phyloP scores from a whole-genome alignment of 2,888 invertebrate species.

The Hermaeophaga mercurialis region DNA sequence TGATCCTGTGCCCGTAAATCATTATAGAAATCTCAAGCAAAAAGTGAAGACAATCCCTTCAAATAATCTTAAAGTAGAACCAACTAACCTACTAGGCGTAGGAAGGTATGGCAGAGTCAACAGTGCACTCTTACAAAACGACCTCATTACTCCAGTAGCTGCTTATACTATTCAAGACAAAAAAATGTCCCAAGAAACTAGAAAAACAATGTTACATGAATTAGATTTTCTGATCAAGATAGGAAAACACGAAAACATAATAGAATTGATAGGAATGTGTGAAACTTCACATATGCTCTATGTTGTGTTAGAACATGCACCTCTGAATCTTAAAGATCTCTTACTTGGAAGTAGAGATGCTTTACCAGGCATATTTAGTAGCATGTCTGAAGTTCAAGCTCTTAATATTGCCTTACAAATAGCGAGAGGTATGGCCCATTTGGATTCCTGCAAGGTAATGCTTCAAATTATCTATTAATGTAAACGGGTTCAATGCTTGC shows the following conservation, averaged over 20 bases:
- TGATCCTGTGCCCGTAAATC: slow-evolving; percentile 65
- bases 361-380: slow-evolving; percentile 59
- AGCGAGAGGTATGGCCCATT: slow-evolving; percentile 74
- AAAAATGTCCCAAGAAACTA: slow-evolving; percentile 54
- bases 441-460: slow-evolving; percentile 65
- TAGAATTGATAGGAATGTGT: slow-evolving; percentile 78
- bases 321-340: slow-evolving; percentile 71
- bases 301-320: slow-evolving; percentile 73
- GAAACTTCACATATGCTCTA: slow-evolving; percentile 77
- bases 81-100: slow-evolving; percentile 68
- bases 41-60: slow-evolving; percentile 77
- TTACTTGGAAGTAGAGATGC: slow-evolving; percentile 67
- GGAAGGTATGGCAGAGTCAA: slow-evolving; percentile 82
- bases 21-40: slow-evolving; percentile 76
- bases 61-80: slow-evolving; percentile 73
- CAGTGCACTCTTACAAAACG: slow-evolving; percentile 67
- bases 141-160: slow-evolving; percentile 60
- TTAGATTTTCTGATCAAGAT: slow-evolving; percentile 73
- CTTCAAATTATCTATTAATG: slow-evolving; percentile 1
- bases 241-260: slow-evolving; percentile 72
- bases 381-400: slow-evolving; percentile 67
- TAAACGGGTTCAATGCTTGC: no score
- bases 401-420: slow-evolving; percentile 70
- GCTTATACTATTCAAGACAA: slow-evolving; percentile 71
- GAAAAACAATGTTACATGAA: slow-evolving; percentile 66